These are phyloP conservation scores for Pipistrellus pygmaeus DNA, from an alignment of 2,797 vertebrate genomes.

Conservation along the genomic window DNA sequence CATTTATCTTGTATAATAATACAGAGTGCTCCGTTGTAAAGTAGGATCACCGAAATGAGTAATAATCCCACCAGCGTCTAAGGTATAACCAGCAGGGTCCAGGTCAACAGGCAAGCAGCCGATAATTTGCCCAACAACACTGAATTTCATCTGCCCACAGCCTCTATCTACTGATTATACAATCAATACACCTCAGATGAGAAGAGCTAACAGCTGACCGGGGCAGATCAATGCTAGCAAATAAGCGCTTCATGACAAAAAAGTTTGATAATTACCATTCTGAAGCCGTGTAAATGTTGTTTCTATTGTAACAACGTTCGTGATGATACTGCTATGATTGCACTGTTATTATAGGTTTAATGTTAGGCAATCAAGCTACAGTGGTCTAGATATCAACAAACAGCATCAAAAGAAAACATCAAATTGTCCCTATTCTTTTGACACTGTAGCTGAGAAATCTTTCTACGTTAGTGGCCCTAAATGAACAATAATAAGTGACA, in stretches of 20 bases:
- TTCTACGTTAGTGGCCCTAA: slow-evolving; percentile 91
- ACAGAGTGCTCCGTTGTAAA: slow-evolving; percentile 86
- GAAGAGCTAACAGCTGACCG: slow-evolving; percentile 99
- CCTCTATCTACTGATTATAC: slow-evolving; percentile 98
- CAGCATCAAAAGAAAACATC: slow-evolving; percentile 96
- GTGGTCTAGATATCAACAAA: slow-evolving; percentile 99
- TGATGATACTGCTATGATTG: slow-evolving; percentile 99
- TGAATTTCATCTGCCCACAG: slow-evolving; percentile 98
- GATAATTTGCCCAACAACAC: slow-evolving; percentile 98
- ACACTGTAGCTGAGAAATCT: slow-evolving; percentile 92
- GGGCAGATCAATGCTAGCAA: slow-evolving; percentile 99
- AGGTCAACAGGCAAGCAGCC: slow-evolving; percentile 98
- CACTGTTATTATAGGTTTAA: slow-evolving; percentile 99
- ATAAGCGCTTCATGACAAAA: slow-evolving; percentile 98
- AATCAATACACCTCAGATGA: slow-evolving; percentile 99
- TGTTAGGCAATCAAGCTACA: slow-evolving; percentile 99
- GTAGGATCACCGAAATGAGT: slow-evolving; percentile 90
- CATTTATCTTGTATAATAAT: slow-evolving; percentile 91
- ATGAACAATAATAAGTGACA: slow-evolving; percentile 94
- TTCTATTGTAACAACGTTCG: slow-evolving; percentile 93
- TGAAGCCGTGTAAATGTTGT: slow-evolving; percentile 94
- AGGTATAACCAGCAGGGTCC: slow-evolving; percentile 92
- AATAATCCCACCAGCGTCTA: slow-evolving; percentile 89
- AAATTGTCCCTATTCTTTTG: slow-evolving; percentile 97
- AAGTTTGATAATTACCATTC: slow-evolving; percentile 98